Conservation (phyloP, 2,113 vertebrate genomes). For the Bagarius yarrelli region DNA sequence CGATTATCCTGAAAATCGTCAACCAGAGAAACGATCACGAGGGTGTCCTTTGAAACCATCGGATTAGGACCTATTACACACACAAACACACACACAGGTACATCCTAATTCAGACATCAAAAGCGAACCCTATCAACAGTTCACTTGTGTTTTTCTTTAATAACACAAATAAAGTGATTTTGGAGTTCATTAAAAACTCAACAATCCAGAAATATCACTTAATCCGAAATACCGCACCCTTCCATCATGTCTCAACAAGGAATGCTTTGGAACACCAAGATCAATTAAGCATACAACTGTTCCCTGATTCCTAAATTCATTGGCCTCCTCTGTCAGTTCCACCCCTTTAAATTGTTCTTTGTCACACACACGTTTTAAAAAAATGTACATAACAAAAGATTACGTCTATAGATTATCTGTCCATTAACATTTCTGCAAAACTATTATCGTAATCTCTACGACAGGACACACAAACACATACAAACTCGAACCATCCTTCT, state of each 20-base stretch:
- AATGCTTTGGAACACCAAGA: background rate
- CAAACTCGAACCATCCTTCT: too few species aligned
- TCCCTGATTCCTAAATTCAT: background rate
- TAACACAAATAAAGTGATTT: background rate
- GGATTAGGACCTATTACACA: conserved; percentile 72
- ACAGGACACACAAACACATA: too few species aligned
- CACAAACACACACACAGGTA: conserved; percentile 5
- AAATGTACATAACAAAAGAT: too few species aligned
- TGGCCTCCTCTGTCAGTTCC: background rate
- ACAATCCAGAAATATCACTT: background rate
- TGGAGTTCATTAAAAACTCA: background rate
- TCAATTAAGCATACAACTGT: background rate
- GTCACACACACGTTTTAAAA: background rate
- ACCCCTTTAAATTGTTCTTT: background rate
- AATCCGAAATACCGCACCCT: background rate
- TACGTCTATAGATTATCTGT: too few species aligned
- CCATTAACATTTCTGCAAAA: too few species aligned
- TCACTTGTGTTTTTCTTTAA: background rate
- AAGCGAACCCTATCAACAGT: background rate
- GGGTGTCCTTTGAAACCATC: conserved; percentile 80
- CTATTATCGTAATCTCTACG: too few species aligned
- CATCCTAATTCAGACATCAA: background rate
- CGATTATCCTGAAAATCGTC: conserved; percentile 66
- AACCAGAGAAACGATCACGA: conserved; percentile 76
- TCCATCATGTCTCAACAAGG: background rate